phyloP scores from a whole-genome alignment of 2,797 vertebrate genomes.

The Melanotaenia maccullochi region DNA sequence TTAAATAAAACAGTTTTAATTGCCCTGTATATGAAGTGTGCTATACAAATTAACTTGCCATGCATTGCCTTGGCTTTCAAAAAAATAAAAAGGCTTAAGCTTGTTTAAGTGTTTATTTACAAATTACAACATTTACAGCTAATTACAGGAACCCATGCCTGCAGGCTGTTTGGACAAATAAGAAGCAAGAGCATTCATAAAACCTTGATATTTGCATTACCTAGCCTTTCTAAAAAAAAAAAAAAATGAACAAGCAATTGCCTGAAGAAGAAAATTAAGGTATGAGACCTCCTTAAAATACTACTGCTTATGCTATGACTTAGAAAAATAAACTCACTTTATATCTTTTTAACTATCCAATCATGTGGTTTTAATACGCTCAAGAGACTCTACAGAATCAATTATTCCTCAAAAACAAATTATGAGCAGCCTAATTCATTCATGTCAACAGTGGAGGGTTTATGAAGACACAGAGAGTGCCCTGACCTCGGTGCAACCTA shows the following conservation, averaged over 20 bases:
- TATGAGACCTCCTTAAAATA: neutral
- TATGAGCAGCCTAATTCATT: constrained; percentile 45
- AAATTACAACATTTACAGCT: neutral
- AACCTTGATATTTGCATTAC: neutral
- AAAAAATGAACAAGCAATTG: neutral
- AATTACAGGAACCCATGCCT: neutral
- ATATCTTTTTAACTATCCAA: neutral
- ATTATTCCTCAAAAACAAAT: constrained; percentile 51
- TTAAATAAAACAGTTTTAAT: too few species aligned
- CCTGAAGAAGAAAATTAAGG: neutral
- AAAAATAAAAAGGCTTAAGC: neutral
- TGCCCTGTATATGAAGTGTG: too few species aligned
- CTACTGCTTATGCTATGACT: neutral
- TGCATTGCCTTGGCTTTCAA: neutral
- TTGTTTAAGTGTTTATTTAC: neutral
- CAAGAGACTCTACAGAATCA: constrained; percentile 25
- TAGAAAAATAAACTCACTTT: neutral
- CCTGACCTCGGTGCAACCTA: constrained; percentile 50
- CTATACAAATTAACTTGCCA: too few species aligned
- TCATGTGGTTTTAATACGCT: constrained; percentile 14
- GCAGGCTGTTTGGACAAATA: neutral
- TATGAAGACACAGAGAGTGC: constrained; percentile 24
- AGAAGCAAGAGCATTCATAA: neutral
- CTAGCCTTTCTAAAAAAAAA: too few species aligned
- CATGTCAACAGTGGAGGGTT: constrained; percentile 38